Evolutionary conservation across 2,797 vertebrate genomes (phyloP).

Genomic region (Phaenicophaeus curvirostris): DNA sequence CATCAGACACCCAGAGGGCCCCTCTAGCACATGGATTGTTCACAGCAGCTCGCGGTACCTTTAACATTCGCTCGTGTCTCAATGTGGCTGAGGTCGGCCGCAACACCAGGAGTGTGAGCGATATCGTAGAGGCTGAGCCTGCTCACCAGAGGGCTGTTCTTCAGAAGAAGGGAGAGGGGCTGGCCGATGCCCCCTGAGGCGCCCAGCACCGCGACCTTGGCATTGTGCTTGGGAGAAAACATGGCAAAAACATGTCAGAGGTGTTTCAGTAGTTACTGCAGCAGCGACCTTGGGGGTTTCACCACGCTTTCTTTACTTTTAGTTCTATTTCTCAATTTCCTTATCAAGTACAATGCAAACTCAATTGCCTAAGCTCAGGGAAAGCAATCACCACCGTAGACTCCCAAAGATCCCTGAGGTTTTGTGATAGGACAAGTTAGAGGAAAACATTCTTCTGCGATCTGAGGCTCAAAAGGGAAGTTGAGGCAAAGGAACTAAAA

Average conservation of each 20-base stretch:
- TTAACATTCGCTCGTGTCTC: constrained; percentile 91
- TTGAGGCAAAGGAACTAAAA: neutral
- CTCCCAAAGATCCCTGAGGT: neutral
- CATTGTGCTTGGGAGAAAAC: constrained; percentile 78
- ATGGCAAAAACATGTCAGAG: neutral
- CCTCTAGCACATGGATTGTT: rapidly evolving
- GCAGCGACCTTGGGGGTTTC: neutral
- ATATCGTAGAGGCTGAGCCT: constrained; percentile 92
- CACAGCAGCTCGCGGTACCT: constrained; percentile 70
- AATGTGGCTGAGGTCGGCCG: constrained; percentile 96
- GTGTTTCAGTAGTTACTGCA: neutral
- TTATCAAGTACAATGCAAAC: neutral
- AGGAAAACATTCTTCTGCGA: neutral
- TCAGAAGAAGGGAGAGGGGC: constrained; percentile 93
- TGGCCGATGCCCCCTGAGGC: constrained; percentile 97
- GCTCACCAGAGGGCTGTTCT: constrained; percentile 95
- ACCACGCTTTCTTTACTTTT: neutral
- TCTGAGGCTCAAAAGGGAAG: neutral
- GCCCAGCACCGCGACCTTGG: constrained; percentile 94
- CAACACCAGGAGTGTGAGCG: constrained; percentile 93
- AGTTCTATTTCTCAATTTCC: neutral
- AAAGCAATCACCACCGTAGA: rapidly evolving
- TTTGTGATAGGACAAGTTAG: neutral
- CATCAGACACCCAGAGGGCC: rapidly evolving
- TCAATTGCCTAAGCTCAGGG: neutral